Conservation (phyloP, 2,888 invertebrate genomes). For the Empis stercorea region DNA sequence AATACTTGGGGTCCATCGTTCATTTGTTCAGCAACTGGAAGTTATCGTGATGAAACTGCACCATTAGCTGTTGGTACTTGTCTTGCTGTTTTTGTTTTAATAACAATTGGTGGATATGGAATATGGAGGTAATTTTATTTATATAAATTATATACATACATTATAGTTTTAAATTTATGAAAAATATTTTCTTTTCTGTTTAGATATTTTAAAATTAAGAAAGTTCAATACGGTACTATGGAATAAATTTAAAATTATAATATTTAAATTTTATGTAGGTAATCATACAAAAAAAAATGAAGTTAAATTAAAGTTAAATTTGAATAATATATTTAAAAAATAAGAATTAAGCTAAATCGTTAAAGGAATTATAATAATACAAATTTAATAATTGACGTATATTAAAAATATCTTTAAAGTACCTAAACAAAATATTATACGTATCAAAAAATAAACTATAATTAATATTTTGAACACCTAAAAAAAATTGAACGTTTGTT, state of each 20-base stretch:
- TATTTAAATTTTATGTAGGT: too few species aligned
- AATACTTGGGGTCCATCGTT: constrained; percentile 41
- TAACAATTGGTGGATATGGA: constrained; percentile 73
- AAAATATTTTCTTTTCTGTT: constrained; percentile 28
- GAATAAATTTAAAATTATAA: constrained; percentile 43
- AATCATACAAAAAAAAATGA: too few species aligned
- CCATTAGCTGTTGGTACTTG: constrained; percentile 74
- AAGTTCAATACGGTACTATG: constrained; percentile 86
- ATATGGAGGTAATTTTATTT: constrained; percentile 37
- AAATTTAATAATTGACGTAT: too few species aligned
- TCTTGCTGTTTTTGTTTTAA: constrained; percentile 65
- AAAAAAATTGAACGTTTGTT: too few species aligned
- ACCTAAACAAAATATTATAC: too few species aligned
- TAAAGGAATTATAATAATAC: too few species aligned
- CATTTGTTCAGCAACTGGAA: constrained; percentile 38
- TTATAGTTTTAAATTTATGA: neutral
- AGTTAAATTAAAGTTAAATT: too few species aligned
- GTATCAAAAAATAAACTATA: too few species aligned
- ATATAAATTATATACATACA: constrained; percentile 2
- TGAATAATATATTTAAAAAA: too few species aligned
- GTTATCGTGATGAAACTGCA: constrained; percentile 68
- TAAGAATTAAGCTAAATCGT: too few species aligned
- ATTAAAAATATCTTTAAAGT: too few species aligned
- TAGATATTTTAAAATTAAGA: constrained; percentile 78
- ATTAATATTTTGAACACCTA: too few species aligned